Evolutionary conservation across 2,113 vertebrate genomes (phyloP).

Genomic region (Zosterops lateralis): DNA sequence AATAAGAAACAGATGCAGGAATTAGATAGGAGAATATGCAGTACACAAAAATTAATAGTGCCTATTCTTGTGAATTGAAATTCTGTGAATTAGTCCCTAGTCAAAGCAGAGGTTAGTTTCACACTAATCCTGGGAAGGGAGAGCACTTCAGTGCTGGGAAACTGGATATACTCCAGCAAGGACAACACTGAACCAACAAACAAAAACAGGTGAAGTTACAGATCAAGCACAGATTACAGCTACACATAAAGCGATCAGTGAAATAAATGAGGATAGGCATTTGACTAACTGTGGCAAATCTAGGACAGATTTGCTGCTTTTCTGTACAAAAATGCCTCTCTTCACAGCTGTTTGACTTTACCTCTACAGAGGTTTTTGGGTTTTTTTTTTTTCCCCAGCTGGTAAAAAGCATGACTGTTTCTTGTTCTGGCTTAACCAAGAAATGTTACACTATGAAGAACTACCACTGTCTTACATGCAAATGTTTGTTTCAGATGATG

Average conservation of each 20-base stretch:
- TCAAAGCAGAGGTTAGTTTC: neutral
- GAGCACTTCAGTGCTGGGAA: neutral
- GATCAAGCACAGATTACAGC: neutral
- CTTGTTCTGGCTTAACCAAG: neutral
- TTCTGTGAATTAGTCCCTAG: neutral
- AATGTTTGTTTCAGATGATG: neutral
- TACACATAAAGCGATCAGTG: neutral
- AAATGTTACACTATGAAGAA: neutral
- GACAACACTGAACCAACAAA: neutral
- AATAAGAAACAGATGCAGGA: neutral
- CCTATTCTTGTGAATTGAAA: neutral
- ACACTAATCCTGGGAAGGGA: neutral
- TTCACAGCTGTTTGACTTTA: neutral
- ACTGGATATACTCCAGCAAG: neutral
- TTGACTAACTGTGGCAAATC: neutral
- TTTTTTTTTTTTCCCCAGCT: fast-evolving
- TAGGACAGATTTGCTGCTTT: neutral
- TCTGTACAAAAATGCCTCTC: neutral
- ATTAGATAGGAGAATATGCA: neutral
- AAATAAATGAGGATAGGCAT: neutral
- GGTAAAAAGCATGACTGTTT: neutral
- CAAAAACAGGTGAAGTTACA: neutral
- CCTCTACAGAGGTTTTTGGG: neutral
- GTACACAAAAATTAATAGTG: neutral
- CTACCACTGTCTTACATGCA: neutral